Conservation (phyloP, 2,797 vertebrate species). For the Vultur gryphus region DNA sequence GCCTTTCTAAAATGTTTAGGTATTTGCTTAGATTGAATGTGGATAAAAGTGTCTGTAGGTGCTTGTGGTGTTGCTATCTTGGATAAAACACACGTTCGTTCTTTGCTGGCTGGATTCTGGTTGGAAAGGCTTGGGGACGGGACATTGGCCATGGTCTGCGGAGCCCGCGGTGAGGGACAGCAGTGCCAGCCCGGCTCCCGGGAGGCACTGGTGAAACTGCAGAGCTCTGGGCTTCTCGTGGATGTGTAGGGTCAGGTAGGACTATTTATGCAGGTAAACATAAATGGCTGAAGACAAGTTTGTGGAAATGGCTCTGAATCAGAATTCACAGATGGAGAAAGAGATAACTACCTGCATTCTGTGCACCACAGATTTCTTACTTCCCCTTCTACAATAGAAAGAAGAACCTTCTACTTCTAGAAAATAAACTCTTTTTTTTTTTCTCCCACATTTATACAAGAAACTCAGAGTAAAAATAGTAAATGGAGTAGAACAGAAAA, state of each 20-base stretch:
- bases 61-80: not conserved
- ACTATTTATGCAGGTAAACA: not conserved
- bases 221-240: not conserved
- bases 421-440: not conserved
- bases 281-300: not conserved
- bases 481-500: not conserved
- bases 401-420: not conserved
- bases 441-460: not conserved
- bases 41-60: no score
- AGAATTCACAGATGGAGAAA: not conserved
- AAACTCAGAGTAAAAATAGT: not conserved
- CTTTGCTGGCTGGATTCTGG: not conserved
- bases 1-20: not conserved
- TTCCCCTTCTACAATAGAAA: not conserved
- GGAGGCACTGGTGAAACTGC: no score
- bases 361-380: no score
- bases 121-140: accelerated
- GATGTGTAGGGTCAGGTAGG: not conserved
- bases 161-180: accelerated
- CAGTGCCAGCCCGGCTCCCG: accelerated
- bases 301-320: not conserved
- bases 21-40: not conserved
- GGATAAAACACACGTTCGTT: accelerated
- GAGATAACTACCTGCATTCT: not conserved
- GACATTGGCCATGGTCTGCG: accelerated